Evolutionary conservation across 2,113 vertebrate genomes (phyloP), one percentile per base, ranked within the genome.

Genomic region (Dryoscopus gambensis): DNA sequence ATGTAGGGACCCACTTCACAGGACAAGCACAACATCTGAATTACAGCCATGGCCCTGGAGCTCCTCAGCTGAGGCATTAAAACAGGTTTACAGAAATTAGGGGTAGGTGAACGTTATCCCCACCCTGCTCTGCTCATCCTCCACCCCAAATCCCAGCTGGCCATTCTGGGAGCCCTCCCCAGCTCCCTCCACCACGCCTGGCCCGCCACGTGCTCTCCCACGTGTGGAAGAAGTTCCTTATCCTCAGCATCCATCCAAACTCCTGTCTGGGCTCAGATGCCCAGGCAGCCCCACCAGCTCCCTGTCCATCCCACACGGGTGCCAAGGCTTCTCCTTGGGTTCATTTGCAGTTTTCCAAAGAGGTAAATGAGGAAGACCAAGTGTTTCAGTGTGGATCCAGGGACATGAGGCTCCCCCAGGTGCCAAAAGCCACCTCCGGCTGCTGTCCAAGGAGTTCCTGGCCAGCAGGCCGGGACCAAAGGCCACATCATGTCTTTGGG

Each of bases 401-500:
- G 47, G 39, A 49, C 22, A 17, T 0, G 1, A 78, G 28, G 75
- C 55, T 82, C 31, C 65, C 57, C 42, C 91, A 76, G 56, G 39
- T 2, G 2, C 39, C 35, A 49, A 62, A 47, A 31, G 49, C 39
- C 69, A 63, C 28, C n/a, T 30, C 35, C 76, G 71, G 52, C n/a
- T 3, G 4, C 53, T 55, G 31, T 33, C 35, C 31, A 46, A 11
- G 13, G 21, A 70, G 56, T 5, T 52, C 44, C 5, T 33, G 46
- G 35, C 42, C 37, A 21, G 46, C 2, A 2, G 42, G 9, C 52
- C 37, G 37, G 20, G 42, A 76, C 13, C 47, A 76, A 71, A 40
- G 30, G 37, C 57, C 53, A 31, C 2, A 12, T 9, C 44, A 15
- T 0, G 0, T 15, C 23, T 46, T 25, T 1, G 1, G 14, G 19